Conservation (phyloP, 1,140 invertebrate genomes). For the Diorhabda carinulata region DNA sequence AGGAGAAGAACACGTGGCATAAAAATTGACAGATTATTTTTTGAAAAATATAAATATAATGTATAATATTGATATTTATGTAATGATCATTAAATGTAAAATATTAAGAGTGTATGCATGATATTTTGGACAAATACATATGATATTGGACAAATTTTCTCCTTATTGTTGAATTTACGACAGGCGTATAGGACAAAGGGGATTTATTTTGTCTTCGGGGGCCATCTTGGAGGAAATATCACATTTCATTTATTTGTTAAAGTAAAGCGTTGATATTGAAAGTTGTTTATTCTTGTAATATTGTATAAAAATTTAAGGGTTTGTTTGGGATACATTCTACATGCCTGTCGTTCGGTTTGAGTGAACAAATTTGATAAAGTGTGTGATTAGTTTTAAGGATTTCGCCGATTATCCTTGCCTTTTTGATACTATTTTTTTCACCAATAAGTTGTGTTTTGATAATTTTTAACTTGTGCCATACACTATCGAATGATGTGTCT, state of each 20-base stretch:
- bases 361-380: constrained; percentile 45
- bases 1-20: constrained; percentile 34
- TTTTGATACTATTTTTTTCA: constrained; percentile 20
- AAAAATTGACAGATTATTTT: constrained; percentile 46
- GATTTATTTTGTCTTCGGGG: constrained; percentile 27
- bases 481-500: constrained; percentile 24
- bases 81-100: constrained; percentile 44
- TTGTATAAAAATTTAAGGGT: constrained; percentile 36
- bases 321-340: constrained; percentile 36
- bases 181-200: constrained; percentile 34
- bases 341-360: constrained; percentile 35
- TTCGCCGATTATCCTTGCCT: constrained; percentile 43
- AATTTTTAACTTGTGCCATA: constrained; percentile 41
- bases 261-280: constrained; percentile 37
- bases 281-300: constrained; percentile 42
- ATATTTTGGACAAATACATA: constrained; percentile 36
- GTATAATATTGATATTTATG: constrained; percentile 42
- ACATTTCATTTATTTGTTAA: constrained; percentile 22
- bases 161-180: constrained; percentile 42
- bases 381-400: constrained; percentile 40
- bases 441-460: constrained; percentile 31
- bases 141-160: constrained; percentile 41
- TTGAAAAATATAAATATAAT: constrained; percentile 45
- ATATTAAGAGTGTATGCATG: constrained; percentile 44
- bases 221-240: constrained; percentile 29